Evolutionary conservation across 1,140 invertebrate species (phyloP), one percentile per base, ranked within the genome.

Genomic region (Drosophila subpulchrella): DNA sequence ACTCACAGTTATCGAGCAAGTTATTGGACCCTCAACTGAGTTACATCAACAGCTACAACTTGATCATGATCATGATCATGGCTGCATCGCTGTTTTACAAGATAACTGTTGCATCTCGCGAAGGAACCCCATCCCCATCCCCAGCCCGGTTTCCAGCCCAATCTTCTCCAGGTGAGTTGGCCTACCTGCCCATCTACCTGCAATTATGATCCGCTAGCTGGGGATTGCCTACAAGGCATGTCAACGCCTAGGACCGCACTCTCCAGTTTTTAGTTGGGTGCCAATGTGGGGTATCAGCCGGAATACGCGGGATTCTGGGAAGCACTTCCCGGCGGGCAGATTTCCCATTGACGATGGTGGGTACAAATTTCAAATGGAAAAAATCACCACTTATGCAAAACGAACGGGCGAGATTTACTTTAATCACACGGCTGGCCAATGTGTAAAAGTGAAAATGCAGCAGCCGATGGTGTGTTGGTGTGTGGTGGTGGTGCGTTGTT

Each of bases 141-240:
- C 24, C 10, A 34, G 15, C 36, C 34, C 27, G 4, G 32, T 65
- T 32, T 30, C 20, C 58, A 30, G 24, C 59, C 34, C 15, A 30
- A 38, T 20, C 15, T 15, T 7, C 15, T 6, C 30, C 15, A n/a
- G 60, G 27, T 32, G 12, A 13, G 30, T 44, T 65, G 60, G 54
- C 39, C 60, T 44, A 66, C 30, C 62, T 46, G 20, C 20, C n/a
- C 61, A 54, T 39, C 44, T 50, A 66, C 11, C 46, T 27, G 81
- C 77, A 83, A 83, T 83, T 85, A 83, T 81, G 76, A 75, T 75
- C 81, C 81, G 81, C 82, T 83, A 83, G 56, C 36, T 76, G 51
- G 12, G 58, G 39, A 56, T 27, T 61, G 48, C 48, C 56, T 54
- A 20, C 42, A 12, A 48, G 51, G 53, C 56, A 77, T 70, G 65